Conservation (phyloP, 2,888 invertebrate genomes). For the Dasysyrphus albostriatus region DNA sequence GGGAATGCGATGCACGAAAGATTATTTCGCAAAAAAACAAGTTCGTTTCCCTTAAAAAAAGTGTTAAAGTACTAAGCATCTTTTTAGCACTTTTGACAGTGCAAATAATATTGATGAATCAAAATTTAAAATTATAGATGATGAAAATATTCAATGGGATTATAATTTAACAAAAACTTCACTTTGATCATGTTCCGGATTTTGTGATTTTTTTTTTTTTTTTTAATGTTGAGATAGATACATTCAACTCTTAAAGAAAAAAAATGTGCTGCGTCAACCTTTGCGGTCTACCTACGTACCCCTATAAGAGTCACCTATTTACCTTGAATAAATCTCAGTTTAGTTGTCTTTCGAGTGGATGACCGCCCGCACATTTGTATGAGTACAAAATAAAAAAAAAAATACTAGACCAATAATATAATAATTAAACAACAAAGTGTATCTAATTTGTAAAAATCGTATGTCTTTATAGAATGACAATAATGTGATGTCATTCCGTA, state of each 20-base stretch:
- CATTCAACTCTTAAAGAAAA: not conserved
- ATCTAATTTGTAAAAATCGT: not conserved
- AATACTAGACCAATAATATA: conserved; percentile 22
- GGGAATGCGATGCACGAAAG: conserved; percentile 63
- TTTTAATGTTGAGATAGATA: conserved; percentile 14
- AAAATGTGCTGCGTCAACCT: conserved; percentile 26
- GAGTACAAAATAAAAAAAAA: conserved; percentile 40
- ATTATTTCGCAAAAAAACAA: conserved; percentile 58
- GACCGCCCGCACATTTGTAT: conserved; percentile 59
- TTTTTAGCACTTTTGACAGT: conserved; percentile 13
- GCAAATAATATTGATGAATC: conserved; percentile 4
- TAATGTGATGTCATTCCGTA: conserved; percentile 28
- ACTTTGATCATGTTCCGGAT: conserved; percentile 19
- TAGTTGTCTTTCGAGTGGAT: conserved; percentile 46
- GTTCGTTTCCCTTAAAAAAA: conserved; percentile 49
- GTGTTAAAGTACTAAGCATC: conserved; percentile 15
- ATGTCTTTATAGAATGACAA: not conserved
- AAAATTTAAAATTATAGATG: conserved; percentile 33
- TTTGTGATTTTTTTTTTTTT: not conserved
- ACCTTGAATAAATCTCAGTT: conserved; percentile 60
- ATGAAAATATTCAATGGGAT: not conserved
- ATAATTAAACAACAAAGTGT: not conserved
- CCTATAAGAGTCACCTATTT: conserved; percentile 41
- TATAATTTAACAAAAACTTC: not conserved
- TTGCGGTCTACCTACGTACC: conserved; percentile 45